A percentile compares a stretch with the other conserved stretches of the same genome.
Conservation (phyloP, 1,140 invertebrate genomes). For the Danaus plexippus region DNA sequence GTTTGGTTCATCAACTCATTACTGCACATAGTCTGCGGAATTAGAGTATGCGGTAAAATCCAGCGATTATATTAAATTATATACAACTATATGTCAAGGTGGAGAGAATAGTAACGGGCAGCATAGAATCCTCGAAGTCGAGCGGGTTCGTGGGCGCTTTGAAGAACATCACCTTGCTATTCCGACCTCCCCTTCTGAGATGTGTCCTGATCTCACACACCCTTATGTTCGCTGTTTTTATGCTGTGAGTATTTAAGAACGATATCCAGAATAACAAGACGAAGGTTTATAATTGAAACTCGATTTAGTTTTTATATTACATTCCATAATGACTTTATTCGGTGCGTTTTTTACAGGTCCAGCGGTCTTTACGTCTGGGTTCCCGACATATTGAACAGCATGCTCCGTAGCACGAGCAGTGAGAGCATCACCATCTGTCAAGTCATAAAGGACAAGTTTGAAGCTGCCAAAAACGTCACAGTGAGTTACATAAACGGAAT, state of each 20-base stretch:
- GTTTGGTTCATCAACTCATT: too few species aligned
- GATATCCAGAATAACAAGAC: not conserved
- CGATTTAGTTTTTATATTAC: conserved; percentile 6
- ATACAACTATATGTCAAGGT: conserved; percentile 31
- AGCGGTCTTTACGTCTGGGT: conserved; percentile 73
- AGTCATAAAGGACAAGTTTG: conserved; percentile 54
- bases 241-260: conserved; percentile 46
- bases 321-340: too few species aligned
- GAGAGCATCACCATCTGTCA: conserved; percentile 49
- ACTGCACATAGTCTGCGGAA: not conserved
- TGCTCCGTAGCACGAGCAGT: conserved; percentile 43
- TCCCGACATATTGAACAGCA: conserved; percentile 71
- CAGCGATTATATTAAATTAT: too few species aligned
- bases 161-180: conserved; percentile 60
- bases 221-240: conserved; percentile 71
- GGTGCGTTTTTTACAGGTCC: conserved; percentile 46
- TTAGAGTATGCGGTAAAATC: not conserved
- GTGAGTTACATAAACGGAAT: conserved; percentile 22
- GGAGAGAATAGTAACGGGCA: conserved; percentile 35
- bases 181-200: conserved; percentile 63
- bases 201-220: conserved; percentile 74
- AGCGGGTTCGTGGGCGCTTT: conserved; percentile 65
- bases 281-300: too few species aligned
- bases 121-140: conserved; percentile 47
- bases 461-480: conserved; percentile 23